A percentile compares a stretch with the other conserved stretches of the same genome.
Evolutionary conservation across 2,113 vertebrate genomes (phyloP).

Genomic region (Indicator maculatus): DNA sequence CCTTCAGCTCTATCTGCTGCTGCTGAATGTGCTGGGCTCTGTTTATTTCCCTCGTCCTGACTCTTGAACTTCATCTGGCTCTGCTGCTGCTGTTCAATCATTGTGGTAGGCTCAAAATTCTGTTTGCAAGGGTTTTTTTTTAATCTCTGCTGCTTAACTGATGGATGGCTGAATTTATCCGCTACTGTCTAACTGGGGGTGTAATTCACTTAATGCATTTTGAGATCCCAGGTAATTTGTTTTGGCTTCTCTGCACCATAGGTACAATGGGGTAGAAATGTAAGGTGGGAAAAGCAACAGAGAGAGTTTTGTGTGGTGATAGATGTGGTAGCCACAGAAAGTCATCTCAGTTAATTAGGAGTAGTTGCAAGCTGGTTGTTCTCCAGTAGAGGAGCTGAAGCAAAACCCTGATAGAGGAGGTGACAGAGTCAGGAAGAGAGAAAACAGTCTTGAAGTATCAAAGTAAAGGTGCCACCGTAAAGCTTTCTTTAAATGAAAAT

Average conservation of each 20-base stretch:
- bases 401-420: background rate
- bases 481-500: slow-evolving; percentile 52
- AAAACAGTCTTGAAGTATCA: slow-evolving; percentile 6
- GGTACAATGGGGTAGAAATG: slow-evolving; percentile 29
- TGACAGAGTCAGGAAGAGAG: background rate
- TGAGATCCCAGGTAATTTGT: slow-evolving; percentile 71
- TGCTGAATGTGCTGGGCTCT: slow-evolving; percentile 20
- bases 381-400: background rate
- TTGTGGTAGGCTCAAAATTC: slow-evolving; percentile 26
- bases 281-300: slow-evolving; percentile 10
- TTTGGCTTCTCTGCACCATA: slow-evolving; percentile 19
- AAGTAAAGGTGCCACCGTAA: slow-evolving; percentile 34
- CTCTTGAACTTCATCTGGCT: slow-evolving; percentile 53
- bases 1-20: background rate
- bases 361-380: background rate
- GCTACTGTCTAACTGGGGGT: slow-evolving; percentile 66
- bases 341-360: slow-evolving; percentile 42
- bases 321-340: slow-evolving; percentile 24
- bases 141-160: slow-evolving; percentile 34
- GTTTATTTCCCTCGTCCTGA: slow-evolving; percentile 40
- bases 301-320: slow-evolving; percentile 19
- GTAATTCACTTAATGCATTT: slow-evolving; percentile 79
- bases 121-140: background rate
- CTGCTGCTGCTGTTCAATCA: slow-evolving; percentile 44
- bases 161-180: slow-evolving; percentile 74